Base-by-base conservation (phyloP, 2,113 vertebrate species). In the Diadophis punctatus region DNA sequence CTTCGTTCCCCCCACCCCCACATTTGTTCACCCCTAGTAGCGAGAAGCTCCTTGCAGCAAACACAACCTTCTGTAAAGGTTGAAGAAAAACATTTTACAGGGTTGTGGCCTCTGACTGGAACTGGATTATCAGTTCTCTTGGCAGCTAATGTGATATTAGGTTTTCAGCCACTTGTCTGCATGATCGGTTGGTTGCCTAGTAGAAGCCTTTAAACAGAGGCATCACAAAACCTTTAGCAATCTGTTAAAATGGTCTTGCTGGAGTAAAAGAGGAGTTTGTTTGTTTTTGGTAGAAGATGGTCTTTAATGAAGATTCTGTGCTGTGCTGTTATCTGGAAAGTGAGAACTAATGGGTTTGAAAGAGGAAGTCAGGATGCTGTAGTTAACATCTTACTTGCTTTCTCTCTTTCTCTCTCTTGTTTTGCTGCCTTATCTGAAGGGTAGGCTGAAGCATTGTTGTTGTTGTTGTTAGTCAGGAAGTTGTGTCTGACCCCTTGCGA, bases 331-430 rank as follows among this genome's bases (percentile, higher is more conserved):
- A 49, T 95, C 90, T 93, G 52, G 39, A 92, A 1, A 91, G 39
- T 93, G 3, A 60, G 27, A 8, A 90, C 92, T 92, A 92, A 90
- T 91, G 51, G 6, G 2, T 91, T 86, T 86, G 80, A 93, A 92
- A 85, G 90, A 43, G 23, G n/a, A 94, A 23, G 22, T 89, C 93
- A 63, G 86, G 39, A 8, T 27, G 23, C 23, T 30, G 63, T 48
- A 53, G 16, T 91, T 90, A 63, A 5, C 2, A 89, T 86, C 63
- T 91, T 89, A 85, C 30, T 68, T n/a, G n/a, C 63, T 34, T n/a
- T 74, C 5, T 34, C 14, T 86, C 56, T 30, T 18, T 0, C 93
- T 90, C 87, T 34, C 39, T 51, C 25, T 51, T 60, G 58, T 63
- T 63, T n/a, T 3, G 16, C 51, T 20, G 68, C 48, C 52, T 90